Conservation (phyloP, 2,797 vertebrate species). For the Chlorospingus semifuscus region DNA sequence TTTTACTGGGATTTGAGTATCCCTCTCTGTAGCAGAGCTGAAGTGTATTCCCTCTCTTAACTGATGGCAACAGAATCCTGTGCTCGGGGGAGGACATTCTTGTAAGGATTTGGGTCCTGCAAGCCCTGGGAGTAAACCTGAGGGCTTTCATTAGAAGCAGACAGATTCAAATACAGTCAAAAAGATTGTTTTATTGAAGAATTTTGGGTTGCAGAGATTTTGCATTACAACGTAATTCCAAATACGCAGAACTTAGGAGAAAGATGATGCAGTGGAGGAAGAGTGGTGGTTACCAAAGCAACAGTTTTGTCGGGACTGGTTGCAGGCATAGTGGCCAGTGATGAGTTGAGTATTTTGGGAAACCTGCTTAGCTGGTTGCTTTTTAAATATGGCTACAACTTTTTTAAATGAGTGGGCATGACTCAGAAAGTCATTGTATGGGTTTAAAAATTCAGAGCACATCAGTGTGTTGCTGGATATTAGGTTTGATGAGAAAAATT, state of each 20-base stretch:
- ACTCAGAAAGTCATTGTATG: not conserved
- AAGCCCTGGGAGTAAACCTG: not conserved
- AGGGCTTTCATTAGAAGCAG: not conserved
- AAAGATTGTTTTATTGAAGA: not conserved
- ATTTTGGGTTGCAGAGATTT: not conserved
- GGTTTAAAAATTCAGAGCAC: not conserved
- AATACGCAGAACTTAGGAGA: not conserved
- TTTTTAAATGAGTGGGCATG: not conserved
- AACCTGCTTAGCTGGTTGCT: not conserved
- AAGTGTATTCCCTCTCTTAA: not conserved
- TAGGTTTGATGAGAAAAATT: not conserved
- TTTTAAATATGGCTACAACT: not conserved
- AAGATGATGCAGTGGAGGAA: not conserved
- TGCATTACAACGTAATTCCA: not conserved
- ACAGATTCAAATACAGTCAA: not conserved
- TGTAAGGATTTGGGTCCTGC: not conserved
- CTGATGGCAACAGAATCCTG: not conserved
- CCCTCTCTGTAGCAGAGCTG: not conserved
- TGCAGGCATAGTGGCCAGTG: not conserved
- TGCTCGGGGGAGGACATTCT: not conserved
- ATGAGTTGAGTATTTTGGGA: not conserved
- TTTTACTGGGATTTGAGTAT: not conserved
- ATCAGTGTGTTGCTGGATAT: not conserved
- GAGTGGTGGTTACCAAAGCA: not conserved
- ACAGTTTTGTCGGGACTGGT: not conserved